Conservation (phyloP, 2,797 vertebrate species). For the Lagocephalus sceleratus region DNA sequence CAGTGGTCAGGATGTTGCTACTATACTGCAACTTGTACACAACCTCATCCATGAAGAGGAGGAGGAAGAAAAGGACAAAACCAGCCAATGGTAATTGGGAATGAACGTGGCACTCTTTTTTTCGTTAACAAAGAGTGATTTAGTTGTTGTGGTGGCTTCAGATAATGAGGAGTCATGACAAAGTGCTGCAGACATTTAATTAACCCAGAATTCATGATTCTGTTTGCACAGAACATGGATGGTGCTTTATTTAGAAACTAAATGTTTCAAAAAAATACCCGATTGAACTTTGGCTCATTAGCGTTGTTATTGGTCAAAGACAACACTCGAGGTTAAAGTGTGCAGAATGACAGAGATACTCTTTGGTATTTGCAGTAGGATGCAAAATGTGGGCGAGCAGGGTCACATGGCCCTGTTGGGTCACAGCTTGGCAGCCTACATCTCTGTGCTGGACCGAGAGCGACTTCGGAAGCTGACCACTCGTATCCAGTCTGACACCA, state of each 20-base stretch:
- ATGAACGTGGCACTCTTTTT: background rate
- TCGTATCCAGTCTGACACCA: slow-evolving; percentile 92
- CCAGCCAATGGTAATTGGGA: slow-evolving; percentile 75
- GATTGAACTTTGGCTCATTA: too few species aligned
- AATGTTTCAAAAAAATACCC: too few species aligned
- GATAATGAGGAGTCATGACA: background rate
- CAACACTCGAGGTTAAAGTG: background rate
- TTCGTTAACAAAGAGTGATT: too few species aligned
- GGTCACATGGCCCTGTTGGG: slow-evolving; percentile 95
- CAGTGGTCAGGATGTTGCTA: slow-evolving; percentile 90
- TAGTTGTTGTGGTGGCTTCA: background rate
- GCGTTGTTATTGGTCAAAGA: background rate
- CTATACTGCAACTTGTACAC: slow-evolving; percentile 90
- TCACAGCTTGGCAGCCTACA: slow-evolving; percentile 94
- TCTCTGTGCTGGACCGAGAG: slow-evolving; percentile 89
- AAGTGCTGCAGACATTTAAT: background rate
- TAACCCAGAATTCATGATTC: background rate
- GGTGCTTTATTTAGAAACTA: too few species aligned
- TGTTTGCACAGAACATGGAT: background rate
- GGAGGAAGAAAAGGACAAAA: slow-evolving; percentile 75
- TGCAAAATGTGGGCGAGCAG: slow-evolving; percentile 89
- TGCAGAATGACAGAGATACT: background rate
- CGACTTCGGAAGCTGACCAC: slow-evolving; percentile 89
- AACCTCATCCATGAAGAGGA: slow-evolving; percentile 91
- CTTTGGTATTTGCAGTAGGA: slow-evolving; percentile 70